Base-by-base conservation (phyloP, 1,140 invertebrate species). In the Chlorops oryzae region DNA sequence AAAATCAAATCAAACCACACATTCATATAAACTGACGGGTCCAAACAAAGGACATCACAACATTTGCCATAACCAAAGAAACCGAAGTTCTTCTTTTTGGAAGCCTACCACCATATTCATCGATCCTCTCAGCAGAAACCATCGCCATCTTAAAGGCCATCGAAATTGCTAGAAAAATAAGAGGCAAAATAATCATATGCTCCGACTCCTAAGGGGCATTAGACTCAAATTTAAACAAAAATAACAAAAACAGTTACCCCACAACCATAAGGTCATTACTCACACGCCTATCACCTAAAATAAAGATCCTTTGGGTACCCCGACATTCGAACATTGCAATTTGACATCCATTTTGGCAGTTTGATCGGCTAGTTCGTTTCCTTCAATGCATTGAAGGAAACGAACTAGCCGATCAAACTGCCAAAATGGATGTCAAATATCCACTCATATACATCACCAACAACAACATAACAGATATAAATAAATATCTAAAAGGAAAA, bases 111-210 rank as follows among this genome's bases (percentile, higher is more conserved):
- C 15, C 23, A 13, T 47, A 47, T 17, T 37, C 20, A 15, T 24
- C 34, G 20, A 23, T 38, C 10, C 40, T 50, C 5, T 44, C 34
- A 18, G 41, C 52, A 10, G 52, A 50, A 44, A 25, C 46, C 44
- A 23, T 50, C 17, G 52, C 48, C 22, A 43, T 54, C 21, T 15
- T 18, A 23, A 34, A 39, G 23, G 47, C 22, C 21, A 27, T 54
- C 12, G 6, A 50, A 28, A 18, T 45, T 21, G 18, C 37, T 23
- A 50, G 47, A 45, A 39, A 25, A 9, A 54, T 45, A 44, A 48
- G 41, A 35, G 45, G 44, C 18, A 51, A 51, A 32, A 43, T 43
- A n/a, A 43, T 44, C 22, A 39, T 47, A 27, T 51, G 45, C 41
- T 38, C 49, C 10, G 46, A 51, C 28, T 49, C 40, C 9, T 40